These are phyloP conservation scores for Schlechtendalia chinensis DNA, from an alignment of 1,140 invertebrate species.

Conservation along the genomic window DNA sequence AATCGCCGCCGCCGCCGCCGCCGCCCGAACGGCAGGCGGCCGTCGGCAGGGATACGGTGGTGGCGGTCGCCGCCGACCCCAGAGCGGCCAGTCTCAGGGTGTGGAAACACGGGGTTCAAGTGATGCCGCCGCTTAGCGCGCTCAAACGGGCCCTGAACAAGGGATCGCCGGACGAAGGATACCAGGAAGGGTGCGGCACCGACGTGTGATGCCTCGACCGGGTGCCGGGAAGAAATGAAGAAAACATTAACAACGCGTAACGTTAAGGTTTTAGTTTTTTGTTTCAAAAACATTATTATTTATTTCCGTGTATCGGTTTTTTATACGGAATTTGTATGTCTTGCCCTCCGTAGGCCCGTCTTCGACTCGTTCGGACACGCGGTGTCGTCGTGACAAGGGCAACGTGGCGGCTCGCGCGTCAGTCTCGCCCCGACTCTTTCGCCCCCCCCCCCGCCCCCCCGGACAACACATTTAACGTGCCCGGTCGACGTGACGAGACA, in stretches of 20 bases:
- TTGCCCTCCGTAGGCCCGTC: too few relatives aligned
- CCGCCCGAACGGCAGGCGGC: constrained; percentile 58
- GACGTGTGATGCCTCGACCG: constrained; percentile 72
- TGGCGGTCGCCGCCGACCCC: constrained; percentile 56
- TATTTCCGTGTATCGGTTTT: neutral
- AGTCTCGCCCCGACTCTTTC: too few relatives aligned
- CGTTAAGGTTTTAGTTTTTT: neutral
- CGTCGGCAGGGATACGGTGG: constrained; percentile 58
- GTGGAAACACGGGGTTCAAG: constrained; percentile 80
- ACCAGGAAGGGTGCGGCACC: constrained; percentile 86
- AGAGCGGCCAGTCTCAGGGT: constrained; percentile 75
- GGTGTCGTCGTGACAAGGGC: too few relatives aligned
- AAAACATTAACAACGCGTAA: neutral
- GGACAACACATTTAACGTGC: too few relatives aligned
- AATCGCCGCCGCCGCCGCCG: constrained; percentile 60
- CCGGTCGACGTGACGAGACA: too few relatives aligned
- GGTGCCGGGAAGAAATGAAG: too few relatives aligned
- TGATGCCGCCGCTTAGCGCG: constrained; percentile 76
- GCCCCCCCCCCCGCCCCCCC: too few relatives aligned
- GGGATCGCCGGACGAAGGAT: constrained; percentile 84
- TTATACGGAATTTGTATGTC: neutral
- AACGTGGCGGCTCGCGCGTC: too few relatives aligned
- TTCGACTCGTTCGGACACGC: too few relatives aligned
- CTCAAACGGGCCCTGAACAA: constrained; percentile 75
- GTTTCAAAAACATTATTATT: neutral